phyloP scores from a whole-genome alignment of 2,113 vertebrate species.

The Cynopterus brachyotis region DNA sequence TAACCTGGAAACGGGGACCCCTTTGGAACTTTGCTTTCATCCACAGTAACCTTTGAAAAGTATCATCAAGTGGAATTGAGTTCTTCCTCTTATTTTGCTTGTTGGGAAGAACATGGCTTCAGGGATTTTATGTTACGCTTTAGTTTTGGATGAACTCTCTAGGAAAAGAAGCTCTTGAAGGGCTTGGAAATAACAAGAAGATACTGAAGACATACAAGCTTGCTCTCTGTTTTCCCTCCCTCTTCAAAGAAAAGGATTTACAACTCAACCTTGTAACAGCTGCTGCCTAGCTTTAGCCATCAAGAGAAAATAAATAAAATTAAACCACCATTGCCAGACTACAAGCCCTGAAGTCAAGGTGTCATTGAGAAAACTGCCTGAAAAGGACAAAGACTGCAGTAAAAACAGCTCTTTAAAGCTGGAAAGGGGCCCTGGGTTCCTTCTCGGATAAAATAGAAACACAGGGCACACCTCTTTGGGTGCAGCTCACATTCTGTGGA shows the following conservation, averaged over 20 bases:
- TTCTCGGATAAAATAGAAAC: slow-evolving; percentile 49
- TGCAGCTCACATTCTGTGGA: slow-evolving; percentile 17
- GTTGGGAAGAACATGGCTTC: slow-evolving; percentile 66
- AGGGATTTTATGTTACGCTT: slow-evolving; percentile 61
- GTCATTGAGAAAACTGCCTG: not conserved
- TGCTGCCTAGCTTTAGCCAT: slow-evolving; percentile 79
- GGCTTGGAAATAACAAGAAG: slow-evolving; percentile 69
- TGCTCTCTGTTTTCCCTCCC: slow-evolving; percentile 67
- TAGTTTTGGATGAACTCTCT: slow-evolving; percentile 59
- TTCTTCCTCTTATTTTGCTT: slow-evolving; percentile 35
- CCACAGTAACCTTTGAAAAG: slow-evolving; percentile 33
- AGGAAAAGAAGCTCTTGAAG: slow-evolving; percentile 48
- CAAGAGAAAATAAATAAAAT: slow-evolving; percentile 84
- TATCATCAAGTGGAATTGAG: slow-evolving; percentile 2
- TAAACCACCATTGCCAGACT: slow-evolving; percentile 69
- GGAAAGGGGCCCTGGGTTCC: slow-evolving; percentile 13
- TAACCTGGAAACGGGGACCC: slow-evolving; percentile 39
- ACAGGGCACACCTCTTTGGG: not conserved
- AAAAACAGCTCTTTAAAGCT: slow-evolving; percentile 15
- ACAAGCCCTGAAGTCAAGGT: slow-evolving; percentile 72
- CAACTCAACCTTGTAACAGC: slow-evolving; percentile 82
- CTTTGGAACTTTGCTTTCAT: slow-evolving; percentile 49
- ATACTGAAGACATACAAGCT: slow-evolving; percentile 49
- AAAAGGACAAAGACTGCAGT: not conserved
- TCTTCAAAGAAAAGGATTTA: slow-evolving; percentile 83